Evolutionary conservation across 1,140 invertebrate species (phyloP).

Genomic region (Bombus sylvicola): DNA sequence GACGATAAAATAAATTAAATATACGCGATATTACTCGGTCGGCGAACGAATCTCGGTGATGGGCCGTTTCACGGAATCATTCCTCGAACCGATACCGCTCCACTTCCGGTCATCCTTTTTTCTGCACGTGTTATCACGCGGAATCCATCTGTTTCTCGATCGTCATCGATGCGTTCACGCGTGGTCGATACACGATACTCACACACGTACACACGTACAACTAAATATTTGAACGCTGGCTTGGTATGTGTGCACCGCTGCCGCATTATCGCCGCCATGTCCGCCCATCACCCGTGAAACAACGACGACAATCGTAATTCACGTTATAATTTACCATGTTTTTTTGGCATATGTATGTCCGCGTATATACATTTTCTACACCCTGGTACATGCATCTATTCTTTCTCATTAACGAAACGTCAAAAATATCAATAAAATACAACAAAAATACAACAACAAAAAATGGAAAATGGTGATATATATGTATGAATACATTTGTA

Average conservation of each 20-base stretch:
- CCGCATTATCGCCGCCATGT: constrained; percentile 75
- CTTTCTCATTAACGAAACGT: constrained; percentile 38
- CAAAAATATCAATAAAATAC: neutral
- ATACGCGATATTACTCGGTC: constrained; percentile 52
- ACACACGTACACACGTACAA: constrained; percentile 49
- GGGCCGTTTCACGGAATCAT: constrained; percentile 48
- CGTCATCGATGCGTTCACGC: constrained; percentile 7
- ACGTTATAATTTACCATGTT: constrained; percentile 9
- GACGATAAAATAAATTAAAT: constrained; percentile 6
- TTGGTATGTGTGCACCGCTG: constrained; percentile 77
- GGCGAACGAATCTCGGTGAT: constrained; percentile 70
- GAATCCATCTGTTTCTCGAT: neutral
- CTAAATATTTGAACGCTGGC: constrained; percentile 72
- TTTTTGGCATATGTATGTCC: neutral
- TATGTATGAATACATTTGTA: neutral
- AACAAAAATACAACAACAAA: neutral
- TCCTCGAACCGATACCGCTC: constrained; percentile 12
- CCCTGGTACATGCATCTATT: constrained; percentile 72
- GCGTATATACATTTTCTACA: constrained; percentile 48
- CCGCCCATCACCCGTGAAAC: constrained; percentile 62
- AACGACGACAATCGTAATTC: constrained; percentile 53
- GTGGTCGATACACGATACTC: constrained; percentile 15
- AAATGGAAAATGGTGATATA: neutral
- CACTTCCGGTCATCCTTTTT: neutral
- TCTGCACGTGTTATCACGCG: neutral